A percentile compares a stretch with the other conserved stretches of the same genome.
Conservation (phyloP, 2,113 vertebrate genomes). For the Heterotilapia buettikoferi region DNA sequence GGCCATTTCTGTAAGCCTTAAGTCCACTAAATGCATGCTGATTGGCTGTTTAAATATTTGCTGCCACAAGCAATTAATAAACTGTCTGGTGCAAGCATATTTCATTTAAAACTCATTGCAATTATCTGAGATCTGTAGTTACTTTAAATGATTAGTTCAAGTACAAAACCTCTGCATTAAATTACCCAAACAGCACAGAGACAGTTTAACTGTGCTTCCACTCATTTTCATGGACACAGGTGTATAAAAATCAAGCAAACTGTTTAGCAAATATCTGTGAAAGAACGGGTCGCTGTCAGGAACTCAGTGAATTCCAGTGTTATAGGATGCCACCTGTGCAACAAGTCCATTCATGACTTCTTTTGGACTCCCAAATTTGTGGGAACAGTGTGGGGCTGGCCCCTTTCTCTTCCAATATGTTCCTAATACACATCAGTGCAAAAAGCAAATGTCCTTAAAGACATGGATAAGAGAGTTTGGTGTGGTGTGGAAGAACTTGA, state of each 20-base stretch:
- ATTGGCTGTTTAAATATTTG: not conserved
- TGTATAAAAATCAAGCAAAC: not conserved
- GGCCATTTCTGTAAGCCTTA: not conserved
- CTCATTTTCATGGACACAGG: not conserved
- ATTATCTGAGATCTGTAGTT: not conserved
- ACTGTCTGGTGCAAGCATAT: not conserved
- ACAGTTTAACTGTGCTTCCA: not conserved
- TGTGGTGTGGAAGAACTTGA: not conserved
- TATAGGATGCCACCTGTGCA: not conserved
- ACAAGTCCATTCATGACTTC: not conserved
- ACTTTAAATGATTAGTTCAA: not conserved
- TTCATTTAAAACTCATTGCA: not conserved
- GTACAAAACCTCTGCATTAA: not conserved
- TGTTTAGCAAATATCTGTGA: not conserved
- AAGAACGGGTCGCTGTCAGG: not conserved
- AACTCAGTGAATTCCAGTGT: not conserved
- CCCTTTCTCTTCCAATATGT: not conserved
- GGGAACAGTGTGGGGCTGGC: not conserved
- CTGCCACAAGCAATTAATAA: not conserved
- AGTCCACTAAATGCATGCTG: not conserved
- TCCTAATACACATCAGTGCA: not conserved
- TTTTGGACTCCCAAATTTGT: not conserved
- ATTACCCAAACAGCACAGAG: not conserved
- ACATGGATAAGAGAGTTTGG: not conserved
- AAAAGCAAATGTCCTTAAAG: not conserved